These are phyloP conservation scores for Apis laboriosa DNA, from an alignment of 1,140 invertebrate species.

Conservation along the genomic window DNA sequence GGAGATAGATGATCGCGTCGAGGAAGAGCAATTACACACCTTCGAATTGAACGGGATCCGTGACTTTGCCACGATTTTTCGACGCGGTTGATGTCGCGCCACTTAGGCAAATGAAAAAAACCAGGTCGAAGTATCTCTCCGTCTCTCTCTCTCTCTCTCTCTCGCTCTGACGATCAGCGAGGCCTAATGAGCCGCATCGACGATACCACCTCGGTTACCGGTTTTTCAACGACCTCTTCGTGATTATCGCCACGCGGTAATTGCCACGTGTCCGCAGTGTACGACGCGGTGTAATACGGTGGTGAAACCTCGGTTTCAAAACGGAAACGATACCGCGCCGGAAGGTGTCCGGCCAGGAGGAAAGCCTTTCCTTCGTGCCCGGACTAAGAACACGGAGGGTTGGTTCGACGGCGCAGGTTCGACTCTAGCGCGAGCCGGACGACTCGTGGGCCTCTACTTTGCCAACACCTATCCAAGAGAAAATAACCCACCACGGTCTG, in stretches of 20 bases:
- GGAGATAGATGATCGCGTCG: neutral
- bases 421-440: neutral
- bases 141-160: neutral
- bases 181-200: conserved; percentile 48
- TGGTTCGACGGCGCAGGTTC: neutral
- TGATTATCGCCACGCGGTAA: conserved; percentile 54
- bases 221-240: conserved; percentile 51
- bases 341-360: conserved; percentile 78
- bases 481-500: conserved; percentile 4
- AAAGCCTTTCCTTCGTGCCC: conserved; percentile 71
- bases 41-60: neutral
- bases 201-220: conserved; percentile 50
- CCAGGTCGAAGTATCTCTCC: neutral
- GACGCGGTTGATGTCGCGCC: too few relatives aligned
- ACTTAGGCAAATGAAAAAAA: neutral
- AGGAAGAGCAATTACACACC: neutral
- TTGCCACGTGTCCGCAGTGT: conserved; percentile 53
- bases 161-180: neutral
- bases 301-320: conserved; percentile 66
- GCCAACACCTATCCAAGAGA: conserved; percentile 24
- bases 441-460: neutral
- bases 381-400: conserved; percentile 20
- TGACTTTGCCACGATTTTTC: neutral
- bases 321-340: conserved; percentile 78
- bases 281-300: conserved; percentile 48